A percentile compares a stretch with the other conserved stretches of the same genome.
Evolutionary conservation across 2,113 vertebrate species (phyloP).

Genomic region (Microcebus griseorufus): DNA sequence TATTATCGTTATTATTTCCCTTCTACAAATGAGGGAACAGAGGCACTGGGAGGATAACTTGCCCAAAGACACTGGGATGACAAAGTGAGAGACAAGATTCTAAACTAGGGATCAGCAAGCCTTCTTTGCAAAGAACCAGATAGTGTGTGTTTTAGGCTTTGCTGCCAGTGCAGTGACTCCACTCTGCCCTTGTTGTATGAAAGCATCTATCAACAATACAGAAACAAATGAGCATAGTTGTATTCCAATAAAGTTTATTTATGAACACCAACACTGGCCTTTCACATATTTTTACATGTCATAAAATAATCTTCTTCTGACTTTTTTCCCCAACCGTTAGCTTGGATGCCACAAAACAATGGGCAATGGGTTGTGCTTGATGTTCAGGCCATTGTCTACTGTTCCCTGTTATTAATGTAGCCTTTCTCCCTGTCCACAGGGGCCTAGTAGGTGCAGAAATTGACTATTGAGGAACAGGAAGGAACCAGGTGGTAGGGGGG

Average conservation of each 20-base stretch:
- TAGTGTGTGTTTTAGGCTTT: background rate
- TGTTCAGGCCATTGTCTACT: background rate
- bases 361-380: background rate
- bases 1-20: background rate
- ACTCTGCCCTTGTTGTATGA: background rate
- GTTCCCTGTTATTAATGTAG: background rate
- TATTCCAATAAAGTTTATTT: slow-evolving; percentile 31
- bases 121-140: background rate
- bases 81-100: background rate
- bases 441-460: background rate
- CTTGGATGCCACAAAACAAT: background rate
- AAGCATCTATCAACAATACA: background rate
- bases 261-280: background rate
- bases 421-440: background rate
- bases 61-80: background rate
- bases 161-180: background rate
- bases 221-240: background rate
- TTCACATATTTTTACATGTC: background rate
- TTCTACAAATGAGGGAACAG: background rate
- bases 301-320: background rate
- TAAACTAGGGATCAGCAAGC: background rate
- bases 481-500: background rate
- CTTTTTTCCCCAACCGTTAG: background rate
- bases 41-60: background rate
- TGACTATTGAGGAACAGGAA: background rate